A percentile compares a stretch with the other conserved stretches of the same genome.
phyloP scores from a whole-genome alignment of 2,797 vertebrate species.

The Anniella stebbinsi region DNA sequence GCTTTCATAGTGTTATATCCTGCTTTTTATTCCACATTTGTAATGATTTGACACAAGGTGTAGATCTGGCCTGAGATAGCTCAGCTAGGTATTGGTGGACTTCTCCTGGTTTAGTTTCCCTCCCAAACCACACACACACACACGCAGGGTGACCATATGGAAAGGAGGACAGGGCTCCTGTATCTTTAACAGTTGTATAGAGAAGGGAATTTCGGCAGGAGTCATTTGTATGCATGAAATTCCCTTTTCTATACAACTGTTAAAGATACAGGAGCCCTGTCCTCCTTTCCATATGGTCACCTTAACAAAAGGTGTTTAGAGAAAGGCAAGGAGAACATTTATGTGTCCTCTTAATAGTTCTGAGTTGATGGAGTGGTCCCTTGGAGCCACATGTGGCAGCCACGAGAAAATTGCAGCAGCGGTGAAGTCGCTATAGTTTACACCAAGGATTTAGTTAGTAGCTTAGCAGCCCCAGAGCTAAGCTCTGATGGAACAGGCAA shows the following conservation, averaged over 20 bases:
- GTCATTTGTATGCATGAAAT: no score
- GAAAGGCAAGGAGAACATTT: neutral
- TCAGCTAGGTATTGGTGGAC: neutral
- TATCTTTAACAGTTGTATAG: no score
- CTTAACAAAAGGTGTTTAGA: neutral
- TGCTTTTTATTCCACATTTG: no score
- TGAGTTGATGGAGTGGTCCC: neutral
- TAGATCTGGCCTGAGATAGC: neutral
- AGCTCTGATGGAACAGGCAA: neutral
- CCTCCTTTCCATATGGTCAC: no score
- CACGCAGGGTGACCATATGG: neutral
- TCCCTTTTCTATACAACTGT: no score
- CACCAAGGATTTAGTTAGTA: slow-evolving; percentile 11
- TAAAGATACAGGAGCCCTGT: no score
- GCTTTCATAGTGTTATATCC: no score
- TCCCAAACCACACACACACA: neutral
- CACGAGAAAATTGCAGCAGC: slow-evolving; percentile 10
- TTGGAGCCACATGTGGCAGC: neutral
- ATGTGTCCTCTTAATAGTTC: neutral
- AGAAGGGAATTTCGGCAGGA: no score
- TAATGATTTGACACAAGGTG: no score
- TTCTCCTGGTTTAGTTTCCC: neutral
- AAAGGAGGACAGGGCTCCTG: no score
- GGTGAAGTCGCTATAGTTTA: neutral
- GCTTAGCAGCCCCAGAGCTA: neutral